Percentiles rank a stretch among this genome's conserved stretches.
Conservation (phyloP, 2,113 vertebrate genomes). For the Cinclus cinclus region DNA sequence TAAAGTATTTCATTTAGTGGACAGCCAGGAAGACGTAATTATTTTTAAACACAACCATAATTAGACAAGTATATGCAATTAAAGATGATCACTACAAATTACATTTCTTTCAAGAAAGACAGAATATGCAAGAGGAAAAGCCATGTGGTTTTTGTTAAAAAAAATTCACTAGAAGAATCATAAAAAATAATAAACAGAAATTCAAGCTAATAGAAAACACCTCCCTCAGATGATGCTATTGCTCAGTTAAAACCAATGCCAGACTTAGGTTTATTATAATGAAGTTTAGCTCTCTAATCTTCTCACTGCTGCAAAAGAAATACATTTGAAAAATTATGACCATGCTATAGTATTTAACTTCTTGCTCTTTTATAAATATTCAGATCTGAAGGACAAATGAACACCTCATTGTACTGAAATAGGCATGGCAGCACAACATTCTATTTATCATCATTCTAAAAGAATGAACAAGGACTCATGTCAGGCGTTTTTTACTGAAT, state of each 20-base stretch:
- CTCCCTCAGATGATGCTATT: not conserved
- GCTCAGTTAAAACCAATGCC: not conserved
- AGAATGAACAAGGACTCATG: not conserved
- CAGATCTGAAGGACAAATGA: not conserved
- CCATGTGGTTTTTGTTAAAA: not conserved
- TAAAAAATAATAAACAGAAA: not conserved
- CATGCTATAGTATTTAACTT: not conserved
- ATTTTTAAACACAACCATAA: not conserved
- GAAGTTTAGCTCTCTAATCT: not conserved
- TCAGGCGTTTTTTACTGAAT: not conserved
- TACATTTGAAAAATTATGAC: not conserved
- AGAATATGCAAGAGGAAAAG: not conserved
- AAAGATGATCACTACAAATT: not conserved
- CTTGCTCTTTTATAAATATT: not conserved
- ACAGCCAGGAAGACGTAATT: not conserved
- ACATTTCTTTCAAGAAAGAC: not conserved
- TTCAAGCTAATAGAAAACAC: not conserved
- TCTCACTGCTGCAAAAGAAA: not conserved
- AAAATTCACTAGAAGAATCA: not conserved
- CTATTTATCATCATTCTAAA: not conserved
- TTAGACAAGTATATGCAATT: not conserved
- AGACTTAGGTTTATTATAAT: not conserved
- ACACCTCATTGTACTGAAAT: not conserved
- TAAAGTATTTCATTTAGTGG: not conserved
- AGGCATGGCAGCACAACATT: rapidly evolving